Base-by-base conservation (phyloP, 2,888 invertebrate species). In the Synergus japonicus region DNA sequence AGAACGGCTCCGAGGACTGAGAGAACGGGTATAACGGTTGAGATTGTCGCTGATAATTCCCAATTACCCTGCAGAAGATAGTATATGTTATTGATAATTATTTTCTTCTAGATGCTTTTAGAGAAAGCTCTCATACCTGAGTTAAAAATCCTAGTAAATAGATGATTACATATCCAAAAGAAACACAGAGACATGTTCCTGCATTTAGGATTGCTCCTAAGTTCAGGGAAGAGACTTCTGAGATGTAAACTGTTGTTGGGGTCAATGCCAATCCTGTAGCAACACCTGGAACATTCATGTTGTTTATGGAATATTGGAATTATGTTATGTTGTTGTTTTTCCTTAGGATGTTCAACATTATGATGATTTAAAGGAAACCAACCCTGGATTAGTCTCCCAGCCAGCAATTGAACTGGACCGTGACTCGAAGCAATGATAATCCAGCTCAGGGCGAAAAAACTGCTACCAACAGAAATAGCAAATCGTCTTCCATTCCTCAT, bases 161-260 rank as follows among this genome's bases (percentile, higher is more conserved):
- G 13, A 77, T 73, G 2, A 67, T 10, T 15, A 79, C 2, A 43
- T 73, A 44, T 10, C 76, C 81, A 4, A 77, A 0, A 9, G 4
- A 15, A n/a, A 18, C 29, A 8, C 58, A 76, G 5, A 79, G 4
- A 4, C 15, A 41, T 1, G 92, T 92, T 91, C 93, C 93, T 2
- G 93, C 92, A 9, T 93, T 93, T 29, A 94, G 90, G 80, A 93
- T 91, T 7, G 93, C 92, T 78, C 93, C 88, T 37, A 93, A 84
- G 37, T 88, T 87, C 0, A 91, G 85, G 63, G 90, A 91, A 1
- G 93, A 90, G 37, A 93, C 91, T 88, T 94, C 94, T 2, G 93
- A 92, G 84, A 93, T 91, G 85, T 94, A 94, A 15, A 93, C 92
- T 0, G 93, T 90, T 3, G 93, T 92, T 0, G 93, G 93, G 63